Evolutionary conservation across 2,113 vertebrate genomes (phyloP).

Genomic region (Dipodomys merriami): DNA sequence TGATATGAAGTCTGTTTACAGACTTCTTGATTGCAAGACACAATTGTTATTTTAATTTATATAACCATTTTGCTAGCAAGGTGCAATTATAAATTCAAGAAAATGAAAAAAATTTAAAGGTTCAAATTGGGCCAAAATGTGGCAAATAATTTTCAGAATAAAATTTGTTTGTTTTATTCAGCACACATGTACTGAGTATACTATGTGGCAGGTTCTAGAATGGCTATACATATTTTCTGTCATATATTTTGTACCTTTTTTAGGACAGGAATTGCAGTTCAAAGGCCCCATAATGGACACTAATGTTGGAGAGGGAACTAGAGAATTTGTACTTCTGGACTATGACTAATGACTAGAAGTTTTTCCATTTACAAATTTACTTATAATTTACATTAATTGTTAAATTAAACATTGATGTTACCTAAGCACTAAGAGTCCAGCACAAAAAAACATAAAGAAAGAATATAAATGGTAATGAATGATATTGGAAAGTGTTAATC

Average conservation of each 20-base stretch:
- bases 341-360: not conserved
- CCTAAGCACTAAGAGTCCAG: not conserved
- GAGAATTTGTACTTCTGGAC: no score
- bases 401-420: not conserved
- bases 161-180: not conserved
- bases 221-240: not conserved
- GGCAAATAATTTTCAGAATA: no score
- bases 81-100: no score
- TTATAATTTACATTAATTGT: not conserved
- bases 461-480: not conserved
- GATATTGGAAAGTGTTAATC: not conserved
- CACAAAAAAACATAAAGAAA: not conserved
- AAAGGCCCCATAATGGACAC: no score
- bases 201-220: not conserved
- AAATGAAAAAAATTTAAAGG: not conserved
- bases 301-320: no score
- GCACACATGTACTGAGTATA: not conserved
- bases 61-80: not conserved
- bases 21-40: not conserved
- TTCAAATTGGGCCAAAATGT: not conserved
- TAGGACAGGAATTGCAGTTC: not conserved
- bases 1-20: constrained; percentile 5
- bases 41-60: not conserved
- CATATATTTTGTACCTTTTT: not conserved
- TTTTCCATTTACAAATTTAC: not conserved